phyloP scores from a whole-genome alignment of 2,888 invertebrate species.

The Lasioglossum oenotherae region DNA sequence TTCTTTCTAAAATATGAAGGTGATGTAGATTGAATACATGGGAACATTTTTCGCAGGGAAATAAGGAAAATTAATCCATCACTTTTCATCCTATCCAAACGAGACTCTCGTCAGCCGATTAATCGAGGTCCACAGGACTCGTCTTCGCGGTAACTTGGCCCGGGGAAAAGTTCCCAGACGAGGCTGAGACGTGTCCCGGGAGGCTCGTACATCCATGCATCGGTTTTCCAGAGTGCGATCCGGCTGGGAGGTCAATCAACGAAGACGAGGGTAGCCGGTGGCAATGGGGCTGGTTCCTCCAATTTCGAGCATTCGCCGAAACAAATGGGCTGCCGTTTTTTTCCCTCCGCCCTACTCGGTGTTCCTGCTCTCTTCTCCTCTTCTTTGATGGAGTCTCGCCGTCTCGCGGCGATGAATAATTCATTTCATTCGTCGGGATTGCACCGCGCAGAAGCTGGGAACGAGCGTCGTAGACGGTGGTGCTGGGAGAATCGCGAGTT shows the following conservation, averaged over 20 bases:
- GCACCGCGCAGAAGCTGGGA: conserved; percentile 31
- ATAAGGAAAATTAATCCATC: not conserved
- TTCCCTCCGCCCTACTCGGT: not conserved
- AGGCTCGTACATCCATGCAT: conserved; percentile 4
- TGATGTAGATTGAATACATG: not conserved
- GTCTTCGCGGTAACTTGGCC: not conserved
- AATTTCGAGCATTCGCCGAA: conserved; percentile 73
- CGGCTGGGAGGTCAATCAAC: conserved; percentile 15
- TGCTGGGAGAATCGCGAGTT: not conserved
- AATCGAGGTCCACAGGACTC: not conserved
- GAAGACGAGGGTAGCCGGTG: conserved; percentile 29
- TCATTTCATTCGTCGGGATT: conserved; percentile 80
- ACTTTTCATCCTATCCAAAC: not conserved
- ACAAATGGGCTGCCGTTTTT: conserved; percentile 72
- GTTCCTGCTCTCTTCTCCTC: not conserved
- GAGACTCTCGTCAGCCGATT: not conserved
- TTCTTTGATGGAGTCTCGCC: conserved; percentile 33
- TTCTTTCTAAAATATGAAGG: not conserved
- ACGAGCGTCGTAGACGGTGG: not conserved
- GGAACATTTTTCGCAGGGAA: not conserved
- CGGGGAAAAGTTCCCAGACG: not conserved
- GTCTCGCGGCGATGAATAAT: conserved; percentile 78
- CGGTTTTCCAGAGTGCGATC: not conserved
- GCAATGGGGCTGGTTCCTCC: conserved; percentile 51
- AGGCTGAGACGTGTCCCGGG: not conserved